These are phyloP conservation scores for Eunapius fragilis DNA, from an alignment of 37 sponge, comb jelly and placozoan genomes.

Conservation along the genomic window DNA sequence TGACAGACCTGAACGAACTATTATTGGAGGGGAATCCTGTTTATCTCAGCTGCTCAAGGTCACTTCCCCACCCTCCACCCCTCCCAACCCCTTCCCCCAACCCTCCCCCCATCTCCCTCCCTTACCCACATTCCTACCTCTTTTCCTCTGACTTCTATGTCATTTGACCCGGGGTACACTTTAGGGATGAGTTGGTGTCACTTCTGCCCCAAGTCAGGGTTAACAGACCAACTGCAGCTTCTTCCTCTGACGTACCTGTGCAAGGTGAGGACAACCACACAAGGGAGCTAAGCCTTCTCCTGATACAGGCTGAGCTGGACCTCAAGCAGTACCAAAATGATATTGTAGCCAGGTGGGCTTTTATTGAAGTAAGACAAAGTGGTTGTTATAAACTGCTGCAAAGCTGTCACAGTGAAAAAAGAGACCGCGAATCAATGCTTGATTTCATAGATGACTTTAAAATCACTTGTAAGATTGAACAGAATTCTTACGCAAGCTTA, in stretches of 20 bases:
- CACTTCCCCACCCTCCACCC: neutral
- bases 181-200: neutral
- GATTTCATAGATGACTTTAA: no score
- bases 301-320: constrained; percentile 25
- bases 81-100: neutral
- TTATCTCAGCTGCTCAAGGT: constrained; percentile 4
- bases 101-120: neutral
- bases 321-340: constrained; percentile 7
- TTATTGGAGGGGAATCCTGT: constrained; percentile 25
- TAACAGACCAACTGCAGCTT: constrained; percentile 8
- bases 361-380: no score
- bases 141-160: no score
- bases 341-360: neutral
- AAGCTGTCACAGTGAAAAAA: no score
- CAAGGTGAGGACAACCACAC: constrained; percentile 10
- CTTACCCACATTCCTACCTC: no score
- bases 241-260: constrained; percentile 9
- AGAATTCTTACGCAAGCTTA: no score
- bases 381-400: no score
- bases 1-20: constrained; percentile 3
- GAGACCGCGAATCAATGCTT: no score
- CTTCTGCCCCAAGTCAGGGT: neutral
- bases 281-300: neutral
- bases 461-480: no score
- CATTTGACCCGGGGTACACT: neutral